Conservation (phyloP, 2,797 vertebrate species). For the Myripristis jacobus region DNA sequence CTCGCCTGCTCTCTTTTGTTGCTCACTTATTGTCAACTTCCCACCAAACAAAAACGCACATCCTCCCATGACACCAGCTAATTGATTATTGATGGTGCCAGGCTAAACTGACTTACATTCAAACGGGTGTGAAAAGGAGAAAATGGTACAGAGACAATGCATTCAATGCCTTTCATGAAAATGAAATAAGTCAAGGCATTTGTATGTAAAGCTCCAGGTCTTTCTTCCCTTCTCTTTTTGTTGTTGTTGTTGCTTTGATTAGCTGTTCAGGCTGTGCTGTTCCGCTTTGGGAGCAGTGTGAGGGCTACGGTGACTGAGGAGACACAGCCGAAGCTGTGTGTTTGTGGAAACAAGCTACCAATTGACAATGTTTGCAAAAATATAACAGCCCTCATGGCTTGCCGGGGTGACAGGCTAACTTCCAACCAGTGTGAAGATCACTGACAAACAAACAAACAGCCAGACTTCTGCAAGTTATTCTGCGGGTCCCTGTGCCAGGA, state of each 20-base stretch:
- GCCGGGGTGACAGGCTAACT: constrained; percentile 61
- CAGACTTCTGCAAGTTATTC: constrained; percentile 70
- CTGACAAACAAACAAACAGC: constrained; percentile 70
- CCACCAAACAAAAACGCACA: constrained; percentile 74
- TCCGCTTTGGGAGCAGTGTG: constrained; percentile 40
- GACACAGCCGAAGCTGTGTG: constrained; percentile 37
- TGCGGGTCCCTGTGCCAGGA: constrained; percentile 44
- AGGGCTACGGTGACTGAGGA: constrained; percentile 28
- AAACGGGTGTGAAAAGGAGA: constrained; percentile 64
- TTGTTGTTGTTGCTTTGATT: constrained; percentile 45
- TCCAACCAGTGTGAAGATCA: constrained; percentile 68
- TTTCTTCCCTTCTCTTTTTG: constrained; percentile 19
- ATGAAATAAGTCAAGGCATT: constrained; percentile 57
- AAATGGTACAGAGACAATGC: constrained; percentile 57
- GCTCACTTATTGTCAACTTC: constrained; percentile 83
- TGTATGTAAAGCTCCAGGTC: constrained; percentile 52
- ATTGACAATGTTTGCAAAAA: constrained; percentile 28
- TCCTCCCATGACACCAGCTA: constrained; percentile 80
- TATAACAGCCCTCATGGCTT: constrained; percentile 47
- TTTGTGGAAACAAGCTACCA: constrained; percentile 51
- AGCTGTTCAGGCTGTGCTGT: constrained; percentile 21
- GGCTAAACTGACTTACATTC: constrained; percentile 77
- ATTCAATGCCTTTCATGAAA: constrained; percentile 54
- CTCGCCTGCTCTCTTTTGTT: constrained; percentile 74
- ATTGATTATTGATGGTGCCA: constrained; percentile 84